A percentile compares a stretch with the other conserved stretches of the same genome.
Evolutionary conservation across 2,113 vertebrate genomes (phyloP).

Genomic region (Poicephalus meyeri): DNA sequence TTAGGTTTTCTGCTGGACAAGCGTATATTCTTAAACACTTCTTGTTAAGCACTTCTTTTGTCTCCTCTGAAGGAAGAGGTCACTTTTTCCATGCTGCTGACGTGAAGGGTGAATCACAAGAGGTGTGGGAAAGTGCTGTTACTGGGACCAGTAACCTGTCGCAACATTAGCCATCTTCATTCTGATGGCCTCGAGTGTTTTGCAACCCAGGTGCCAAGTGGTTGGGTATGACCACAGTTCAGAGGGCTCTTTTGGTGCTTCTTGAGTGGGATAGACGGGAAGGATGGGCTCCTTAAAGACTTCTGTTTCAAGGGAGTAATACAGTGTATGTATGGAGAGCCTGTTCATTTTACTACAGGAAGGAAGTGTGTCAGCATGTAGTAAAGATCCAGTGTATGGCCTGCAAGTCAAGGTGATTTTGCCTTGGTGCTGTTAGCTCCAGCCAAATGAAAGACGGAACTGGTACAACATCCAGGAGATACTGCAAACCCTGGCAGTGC

Average conservation of each 20-base stretch:
- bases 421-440: neutral
- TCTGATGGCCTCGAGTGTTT: accelerated
- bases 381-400: neutral
- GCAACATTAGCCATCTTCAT: neutral
- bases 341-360: neutral
- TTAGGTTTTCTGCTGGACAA: neutral
- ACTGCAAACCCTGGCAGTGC: neutral
- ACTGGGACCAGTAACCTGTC: neutral
- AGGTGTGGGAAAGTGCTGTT: neutral
- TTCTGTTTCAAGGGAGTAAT: neutral
- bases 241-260: neutral
- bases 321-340: neutral
- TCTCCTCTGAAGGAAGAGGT: slow-evolving; percentile 30
- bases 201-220: accelerated
- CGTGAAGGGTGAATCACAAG: neutral
- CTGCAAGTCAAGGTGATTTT: neutral
- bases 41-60: neutral
- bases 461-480: neutral
- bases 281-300: neutral
- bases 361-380: neutral
- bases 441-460: neutral
- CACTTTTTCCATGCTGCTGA: slow-evolving; percentile 16
- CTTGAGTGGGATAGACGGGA: neutral
- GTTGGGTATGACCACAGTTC: neutral
- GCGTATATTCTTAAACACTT: neutral